phyloP scores from a whole-genome alignment of 2,113 vertebrate species.

The Phoxinus phoxinus region DNA sequence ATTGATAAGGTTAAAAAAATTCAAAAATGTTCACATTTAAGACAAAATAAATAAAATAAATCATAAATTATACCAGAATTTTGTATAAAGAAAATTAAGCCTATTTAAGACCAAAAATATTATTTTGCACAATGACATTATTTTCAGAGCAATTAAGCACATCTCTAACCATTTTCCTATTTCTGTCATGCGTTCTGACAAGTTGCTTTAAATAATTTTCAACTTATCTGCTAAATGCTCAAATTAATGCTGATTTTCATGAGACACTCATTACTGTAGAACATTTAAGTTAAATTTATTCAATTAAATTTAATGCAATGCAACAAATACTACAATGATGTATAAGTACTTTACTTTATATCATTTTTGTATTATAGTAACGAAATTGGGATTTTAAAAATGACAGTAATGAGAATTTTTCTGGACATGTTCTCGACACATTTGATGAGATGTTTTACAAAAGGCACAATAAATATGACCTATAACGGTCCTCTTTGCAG shows the following conservation, averaged over 20 bases:
- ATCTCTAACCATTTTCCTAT: not conserved
- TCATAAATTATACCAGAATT: too few relatives aligned
- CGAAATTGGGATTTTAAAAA: not conserved
- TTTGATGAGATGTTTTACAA: not conserved
- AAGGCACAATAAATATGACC: not conserved
- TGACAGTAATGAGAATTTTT: not conserved
- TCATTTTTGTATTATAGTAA: not conserved
- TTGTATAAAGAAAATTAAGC: not conserved
- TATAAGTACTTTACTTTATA: not conserved
- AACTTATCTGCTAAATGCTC: not conserved
- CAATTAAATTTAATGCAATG: not conserved
- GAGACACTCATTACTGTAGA: not conserved
- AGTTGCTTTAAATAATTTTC: not conserved
- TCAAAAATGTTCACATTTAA: too few relatives aligned
- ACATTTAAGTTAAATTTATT: not conserved
- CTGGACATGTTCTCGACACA: not conserved
- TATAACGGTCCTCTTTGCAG: not conserved
- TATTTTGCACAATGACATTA: not conserved
- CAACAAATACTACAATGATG: not conserved
- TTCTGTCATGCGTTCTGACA: not conserved
- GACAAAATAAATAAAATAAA: too few relatives aligned
- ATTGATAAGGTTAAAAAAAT: too few relatives aligned
- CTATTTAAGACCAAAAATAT: not conserved
- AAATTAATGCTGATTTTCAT: not conserved
- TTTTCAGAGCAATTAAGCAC: not conserved